Evolutionary conservation across 23 tunicate species (phyloP).

Genomic region (Diplosoma virens): DNA sequence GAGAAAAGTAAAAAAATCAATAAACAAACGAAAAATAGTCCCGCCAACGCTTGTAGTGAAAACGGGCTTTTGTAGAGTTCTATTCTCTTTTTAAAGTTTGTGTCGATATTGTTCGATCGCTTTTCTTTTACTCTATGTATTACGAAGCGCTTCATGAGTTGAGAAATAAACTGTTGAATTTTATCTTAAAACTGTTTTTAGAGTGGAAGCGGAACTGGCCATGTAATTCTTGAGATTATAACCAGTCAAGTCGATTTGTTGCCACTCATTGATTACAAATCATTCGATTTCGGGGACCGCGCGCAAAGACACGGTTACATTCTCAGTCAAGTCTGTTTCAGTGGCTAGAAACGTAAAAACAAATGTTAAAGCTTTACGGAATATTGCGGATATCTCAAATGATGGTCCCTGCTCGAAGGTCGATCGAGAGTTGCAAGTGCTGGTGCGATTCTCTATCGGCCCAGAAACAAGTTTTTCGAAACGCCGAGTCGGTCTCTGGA

Average conservation of each 20-base stretch:
- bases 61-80: too few relatives aligned
- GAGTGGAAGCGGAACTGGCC: constrained; percentile 68
- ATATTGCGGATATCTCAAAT: constrained; percentile 26
- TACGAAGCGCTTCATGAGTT: too few relatives aligned
- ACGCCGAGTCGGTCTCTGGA: constrained; percentile 9
- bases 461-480: not conserved
- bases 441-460: constrained; percentile 36
- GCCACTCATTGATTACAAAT: constrained; percentile 82
- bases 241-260: constrained; percentile 64
- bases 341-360: constrained; percentile 49
- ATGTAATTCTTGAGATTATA: constrained; percentile 51
- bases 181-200: too few relatives aligned
- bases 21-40: too few relatives aligned
- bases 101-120: too few relatives aligned
- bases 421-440: constrained; percentile 46
- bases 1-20: too few relatives aligned
- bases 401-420: not conserved
- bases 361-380: constrained; percentile 7
- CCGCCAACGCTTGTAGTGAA: too few relatives aligned
- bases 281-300: constrained; percentile 73
- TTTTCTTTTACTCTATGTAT: too few relatives aligned
- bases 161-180: too few relatives aligned
- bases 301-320: constrained; percentile 79
- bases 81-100: too few relatives aligned
- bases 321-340: constrained; percentile 78